These are phyloP conservation scores for Drosophila parthenogenetica DNA, from an alignment of 2,888 invertebrate species.

Conservation along the genomic window DNA sequence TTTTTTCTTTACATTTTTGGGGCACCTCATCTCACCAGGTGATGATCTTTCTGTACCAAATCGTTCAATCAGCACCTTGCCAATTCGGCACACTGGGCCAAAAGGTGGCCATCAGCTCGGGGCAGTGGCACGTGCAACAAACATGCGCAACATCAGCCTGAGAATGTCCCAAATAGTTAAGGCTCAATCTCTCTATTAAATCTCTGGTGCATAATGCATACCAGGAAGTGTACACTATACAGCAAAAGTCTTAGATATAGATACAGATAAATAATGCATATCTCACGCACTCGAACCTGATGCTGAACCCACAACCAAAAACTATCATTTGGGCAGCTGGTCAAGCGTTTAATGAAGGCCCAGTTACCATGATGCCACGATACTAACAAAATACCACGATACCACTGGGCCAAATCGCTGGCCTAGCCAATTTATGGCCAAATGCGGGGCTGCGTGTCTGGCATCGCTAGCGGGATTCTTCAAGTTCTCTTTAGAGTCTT, in stretches of 20 bases:
- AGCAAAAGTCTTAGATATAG: slow-evolving; percentile 49
- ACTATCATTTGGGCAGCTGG: slow-evolving; percentile 9
- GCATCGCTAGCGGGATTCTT: slow-evolving; percentile 11
- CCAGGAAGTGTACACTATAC: slow-evolving; percentile 66
- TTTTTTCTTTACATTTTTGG: background rate
- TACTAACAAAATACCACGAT: slow-evolving; percentile 63
- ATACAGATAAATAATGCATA: slow-evolving; percentile 84
- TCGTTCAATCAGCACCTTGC: slow-evolving; percentile 73
- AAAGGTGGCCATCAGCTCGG: slow-evolving; percentile 49
- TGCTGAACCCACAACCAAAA: slow-evolving; percentile 39
- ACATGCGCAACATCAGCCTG: slow-evolving; percentile 39
- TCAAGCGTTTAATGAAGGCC: slow-evolving; percentile 69
- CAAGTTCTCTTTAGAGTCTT: slow-evolving; percentile 26
- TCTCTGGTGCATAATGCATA: slow-evolving; percentile 18
- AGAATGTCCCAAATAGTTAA: slow-evolving; percentile 68
- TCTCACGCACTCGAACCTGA: slow-evolving; percentile 81
- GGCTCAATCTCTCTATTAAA: slow-evolving; percentile 57
- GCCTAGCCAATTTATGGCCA: slow-evolving; percentile 67
- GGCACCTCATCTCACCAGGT: slow-evolving; percentile 42
- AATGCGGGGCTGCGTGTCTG: slow-evolving; percentile 55
- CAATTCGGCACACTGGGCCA: slow-evolving; percentile 41
- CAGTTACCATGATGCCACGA: slow-evolving; percentile 60
- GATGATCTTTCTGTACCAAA: slow-evolving; percentile 66
- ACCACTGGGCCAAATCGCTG: slow-evolving; percentile 48
- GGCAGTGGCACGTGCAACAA: slow-evolving; percentile 71